Base-by-base conservation (phyloP, 2,113 vertebrate genomes). In the Gymnocephalus cernua region DNA sequence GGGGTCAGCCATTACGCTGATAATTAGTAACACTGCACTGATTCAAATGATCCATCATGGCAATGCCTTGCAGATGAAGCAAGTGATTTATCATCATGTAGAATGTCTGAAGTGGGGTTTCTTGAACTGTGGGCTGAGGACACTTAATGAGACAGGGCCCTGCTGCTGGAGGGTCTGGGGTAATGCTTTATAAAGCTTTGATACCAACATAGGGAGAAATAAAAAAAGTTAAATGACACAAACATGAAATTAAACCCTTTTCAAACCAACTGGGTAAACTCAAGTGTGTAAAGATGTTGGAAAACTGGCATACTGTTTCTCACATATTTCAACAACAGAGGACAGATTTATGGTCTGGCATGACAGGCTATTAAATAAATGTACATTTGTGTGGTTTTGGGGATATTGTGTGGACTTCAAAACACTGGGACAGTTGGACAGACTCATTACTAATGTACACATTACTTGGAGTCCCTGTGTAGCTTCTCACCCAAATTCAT, bases 1-100 rank as follows among this genome's bases (percentile, higher is more conserved):
- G 79, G 79, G 85, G 77, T 79, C 45, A 6, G 81, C 86, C 86
- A 78, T 85, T 85, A 78, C 67, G 47, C 79, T n/a, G 72, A 79
- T 86, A 82, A 92, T 94, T 92, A 92, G 89, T 76, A 89, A 85
- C 86, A 82, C 81, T 77, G 74, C 27, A 0, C 10, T 80, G 84
- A 77, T 88, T 88, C 88, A 78, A 87, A 90, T 89, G 89, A 94
- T 93, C 91, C 92, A 86, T 93, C 92, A 91, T 74, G 88, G 81
- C 59, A 1, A 21, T 11, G 86, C 76, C 80, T 25, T 8, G 58
- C 59, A n/a, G 86, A 71, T 64, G 87, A 88, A 67, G 69, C 68
- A 50, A 73, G 90, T 67, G 79, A 92, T 93, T 91, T 51, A 93
- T 93, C 93, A 91, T 91, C 76, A 11, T 74, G 83, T 71, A 63